These are phyloP conservation scores for Pandemis corylana DNA, from an alignment of 2,888 invertebrate species.

Conservation along the genomic window DNA sequence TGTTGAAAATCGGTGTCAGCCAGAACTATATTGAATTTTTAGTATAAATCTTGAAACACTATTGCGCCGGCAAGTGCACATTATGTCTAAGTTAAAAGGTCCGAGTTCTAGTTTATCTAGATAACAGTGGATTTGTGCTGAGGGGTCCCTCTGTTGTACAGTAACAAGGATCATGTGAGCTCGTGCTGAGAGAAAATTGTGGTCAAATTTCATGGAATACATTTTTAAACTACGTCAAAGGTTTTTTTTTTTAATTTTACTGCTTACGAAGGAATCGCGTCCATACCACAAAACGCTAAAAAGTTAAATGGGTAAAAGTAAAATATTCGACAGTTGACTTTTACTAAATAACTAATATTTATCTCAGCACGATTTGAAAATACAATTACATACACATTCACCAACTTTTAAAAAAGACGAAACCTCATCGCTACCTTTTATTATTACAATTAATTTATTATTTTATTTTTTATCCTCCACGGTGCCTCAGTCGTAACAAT, in stretches of 20 bases:
- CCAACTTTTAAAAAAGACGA: constrained; percentile 32
- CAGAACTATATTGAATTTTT: constrained; percentile 1
- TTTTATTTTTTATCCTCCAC: constrained; percentile 7
- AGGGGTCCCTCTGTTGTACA: constrained; percentile 65
- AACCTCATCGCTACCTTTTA: constrained; percentile 17
- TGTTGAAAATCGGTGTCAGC: constrained; percentile 26
- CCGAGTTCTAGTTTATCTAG: constrained; percentile 45
- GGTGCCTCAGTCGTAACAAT: constrained; percentile 52
- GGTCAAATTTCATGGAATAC: neutral
- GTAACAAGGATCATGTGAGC: constrained; percentile 19
- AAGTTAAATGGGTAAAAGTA: neutral
- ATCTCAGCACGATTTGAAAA: constrained; percentile 45
- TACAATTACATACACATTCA: constrained; percentile 26
- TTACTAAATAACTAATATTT: neutral
- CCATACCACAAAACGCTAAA: too few species aligned
- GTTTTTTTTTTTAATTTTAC: too few species aligned
- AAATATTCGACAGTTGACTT: neutral
- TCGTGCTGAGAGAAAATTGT: constrained; percentile 44
- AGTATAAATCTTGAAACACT: constrained; percentile 35
- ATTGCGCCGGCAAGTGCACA: constrained; percentile 30
- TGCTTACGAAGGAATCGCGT: too few species aligned
- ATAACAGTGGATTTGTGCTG: constrained; percentile 65
- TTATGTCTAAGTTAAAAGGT: constrained; percentile 41
- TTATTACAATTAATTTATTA: constrained; percentile 10
- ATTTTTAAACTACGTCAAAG: neutral